These are phyloP conservation scores for Cantharis flavilabris DNA, from an alignment of 2,888 invertebrate species.

Conservation along the genomic window DNA sequence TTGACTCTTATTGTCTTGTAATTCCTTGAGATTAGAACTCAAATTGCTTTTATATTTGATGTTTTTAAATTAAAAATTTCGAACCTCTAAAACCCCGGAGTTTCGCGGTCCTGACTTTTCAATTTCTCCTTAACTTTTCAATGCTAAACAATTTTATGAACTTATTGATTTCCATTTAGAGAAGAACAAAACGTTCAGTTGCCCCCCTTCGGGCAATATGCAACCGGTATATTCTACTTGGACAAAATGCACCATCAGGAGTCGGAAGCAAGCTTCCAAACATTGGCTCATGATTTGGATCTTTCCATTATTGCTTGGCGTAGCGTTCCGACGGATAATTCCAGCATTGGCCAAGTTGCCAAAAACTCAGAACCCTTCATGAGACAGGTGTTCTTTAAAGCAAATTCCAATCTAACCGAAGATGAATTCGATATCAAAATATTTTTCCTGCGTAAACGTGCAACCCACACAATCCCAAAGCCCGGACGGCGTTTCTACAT, in stretches of 20 bases:
- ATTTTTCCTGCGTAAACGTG: conserved; percentile 90
- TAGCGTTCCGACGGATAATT: conserved; percentile 85
- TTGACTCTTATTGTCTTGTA: background rate
- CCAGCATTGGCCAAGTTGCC: conserved; percentile 89
- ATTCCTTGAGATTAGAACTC: background rate
- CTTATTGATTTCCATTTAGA: conserved; percentile 61
- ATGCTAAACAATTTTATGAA: background rate
- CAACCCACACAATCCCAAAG: conserved; percentile 85
- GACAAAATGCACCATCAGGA: conserved; percentile 81
- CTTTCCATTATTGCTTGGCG: conserved; percentile 92
- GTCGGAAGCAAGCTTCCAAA: conserved; percentile 80
- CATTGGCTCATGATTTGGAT: conserved; percentile 78
- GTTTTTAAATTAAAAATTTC: too few species aligned
- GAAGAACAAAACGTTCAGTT: conserved; percentile 80
- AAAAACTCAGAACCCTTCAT: conserved; percentile 94
- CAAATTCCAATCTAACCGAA: conserved; percentile 40
- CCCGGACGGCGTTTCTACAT: conserved; percentile 93
- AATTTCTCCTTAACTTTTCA: background rate
- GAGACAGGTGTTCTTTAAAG: conserved; percentile 75
- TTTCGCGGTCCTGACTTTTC: too few species aligned
- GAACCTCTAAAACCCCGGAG: too few species aligned
- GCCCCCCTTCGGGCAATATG: conserved; percentile 88
- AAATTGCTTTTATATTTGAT: too few species aligned
- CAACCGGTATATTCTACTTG: conserved; percentile 95
- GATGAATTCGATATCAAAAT: conserved; percentile 49